A percentile compares a stretch with the other conserved stretches of the same genome.
phyloP scores from a whole-genome alignment of 2,888 invertebrate genomes.

The Luperina nickerlii region DNA sequence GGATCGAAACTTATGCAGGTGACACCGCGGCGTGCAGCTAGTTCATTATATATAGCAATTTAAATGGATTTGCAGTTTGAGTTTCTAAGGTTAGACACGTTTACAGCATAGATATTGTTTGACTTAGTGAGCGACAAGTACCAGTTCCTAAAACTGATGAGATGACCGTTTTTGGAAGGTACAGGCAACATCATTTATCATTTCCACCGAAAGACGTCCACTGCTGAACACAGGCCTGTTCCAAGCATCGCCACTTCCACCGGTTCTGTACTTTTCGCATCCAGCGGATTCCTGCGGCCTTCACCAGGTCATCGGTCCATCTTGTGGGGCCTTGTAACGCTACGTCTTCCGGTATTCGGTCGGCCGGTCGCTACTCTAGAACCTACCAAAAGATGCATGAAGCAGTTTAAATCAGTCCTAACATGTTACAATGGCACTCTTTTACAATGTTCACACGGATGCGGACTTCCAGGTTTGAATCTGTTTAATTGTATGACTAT shows the following conservation, averaged over 20 bases:
- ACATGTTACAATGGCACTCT: background rate
- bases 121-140: too few relatives aligned
- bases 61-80: background rate
- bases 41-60: conserved; percentile 19
- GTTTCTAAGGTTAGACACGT: background rate
- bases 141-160: background rate
- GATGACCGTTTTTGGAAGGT: background rate
- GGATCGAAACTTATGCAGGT: too few relatives aligned
- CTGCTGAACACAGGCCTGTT: background rate
- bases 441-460: background rate
- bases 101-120: background rate
- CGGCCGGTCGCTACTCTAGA: background rate
- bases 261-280: background rate
- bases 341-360: background rate
- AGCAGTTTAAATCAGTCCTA: background rate
- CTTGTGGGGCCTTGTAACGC: background rate
- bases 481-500: background rate
- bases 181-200: background rate
- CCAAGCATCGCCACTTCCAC: background rate
- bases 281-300: background rate
- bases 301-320: background rate
- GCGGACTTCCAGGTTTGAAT: background rate
- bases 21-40: too few relatives aligned
- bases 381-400: background rate
- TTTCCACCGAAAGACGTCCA: background rate